phyloP scores from a whole-genome alignment of 1,140 invertebrate genomes.

The Parapsyche elsis region DNA sequence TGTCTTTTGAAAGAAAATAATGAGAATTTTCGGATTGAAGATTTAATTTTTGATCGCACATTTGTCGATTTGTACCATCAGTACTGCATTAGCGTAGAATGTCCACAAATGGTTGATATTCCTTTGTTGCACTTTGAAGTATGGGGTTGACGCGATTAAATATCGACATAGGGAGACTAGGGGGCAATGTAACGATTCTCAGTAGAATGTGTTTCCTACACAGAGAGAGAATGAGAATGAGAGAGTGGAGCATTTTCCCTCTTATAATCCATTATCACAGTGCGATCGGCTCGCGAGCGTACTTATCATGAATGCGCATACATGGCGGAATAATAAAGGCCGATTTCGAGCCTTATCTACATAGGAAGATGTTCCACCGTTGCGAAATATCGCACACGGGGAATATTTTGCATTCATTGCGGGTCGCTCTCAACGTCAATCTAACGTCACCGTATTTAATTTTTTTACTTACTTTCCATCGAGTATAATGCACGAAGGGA shows the following conservation, averaged over 20 bases:
- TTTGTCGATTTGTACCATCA: too few species aligned
- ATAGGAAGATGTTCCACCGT: not conserved
- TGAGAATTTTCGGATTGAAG: too few species aligned
- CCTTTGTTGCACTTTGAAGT: too few species aligned
- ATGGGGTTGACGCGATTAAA: too few species aligned
- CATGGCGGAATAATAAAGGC: slow-evolving; percentile 29
- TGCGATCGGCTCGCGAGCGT: slow-evolving; percentile 16
- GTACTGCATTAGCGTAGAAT: too few species aligned
- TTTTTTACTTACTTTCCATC: not conserved
- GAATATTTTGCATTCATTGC: not conserved
- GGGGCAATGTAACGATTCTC: not conserved
- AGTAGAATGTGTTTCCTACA: not conserved
- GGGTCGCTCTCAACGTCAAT: not conserved
- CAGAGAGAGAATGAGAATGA: too few species aligned
- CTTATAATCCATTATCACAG: slow-evolving; percentile 21
- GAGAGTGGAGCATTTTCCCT: not conserved
- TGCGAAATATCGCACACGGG: not conserved
- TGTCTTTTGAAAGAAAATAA: too few species aligned
- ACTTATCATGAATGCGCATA: slow-evolving; percentile 28
- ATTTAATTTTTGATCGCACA: too few species aligned
- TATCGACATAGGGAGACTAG: too few species aligned
- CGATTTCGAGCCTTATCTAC: not conserved
- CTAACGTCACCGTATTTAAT: not conserved
- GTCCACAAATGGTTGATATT: too few species aligned
- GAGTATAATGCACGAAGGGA: too few species aligned